Percentiles rank a stretch among this genome's conserved stretches.
Evolutionary conservation across 2,113 vertebrate genomes (phyloP).

Genomic region (Myodes glareolus): DNA sequence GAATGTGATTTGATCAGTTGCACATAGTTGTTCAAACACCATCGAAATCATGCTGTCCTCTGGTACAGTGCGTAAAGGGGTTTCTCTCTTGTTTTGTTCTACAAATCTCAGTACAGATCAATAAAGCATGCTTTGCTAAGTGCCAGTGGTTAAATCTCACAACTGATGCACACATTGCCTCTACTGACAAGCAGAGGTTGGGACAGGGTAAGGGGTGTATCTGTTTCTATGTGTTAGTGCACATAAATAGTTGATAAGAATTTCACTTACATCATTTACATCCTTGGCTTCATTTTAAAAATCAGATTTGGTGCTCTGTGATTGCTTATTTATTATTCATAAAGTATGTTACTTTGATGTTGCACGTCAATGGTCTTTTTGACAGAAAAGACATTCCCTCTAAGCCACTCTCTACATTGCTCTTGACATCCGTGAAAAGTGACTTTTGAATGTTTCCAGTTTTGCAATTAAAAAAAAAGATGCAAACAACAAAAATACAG

Average conservation of each 20-base stretch:
- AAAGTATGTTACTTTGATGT: conserved; percentile 43
- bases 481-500: neutral
- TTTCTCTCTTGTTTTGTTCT: conserved; percentile 79
- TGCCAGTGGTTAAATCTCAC: conserved; percentile 67
- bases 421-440: neutral
- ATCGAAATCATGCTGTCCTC: conserved; percentile 62
- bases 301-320: neutral
- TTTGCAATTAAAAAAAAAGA: neutral
- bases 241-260: conserved; percentile 71
- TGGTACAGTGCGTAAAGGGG: conserved; percentile 67
- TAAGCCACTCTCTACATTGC: neutral
- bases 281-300: conserved; percentile 67
- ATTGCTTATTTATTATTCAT: conserved; percentile 60
- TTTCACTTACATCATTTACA: conserved; percentile 49
- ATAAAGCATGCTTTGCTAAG: conserved; percentile 76
- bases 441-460: neutral
- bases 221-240: conserved; percentile 45
- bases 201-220: neutral
- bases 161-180: conserved; percentile 64
- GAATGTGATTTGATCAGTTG: conserved; percentile 66
- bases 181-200: conserved; percentile 40
- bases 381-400: conserved; percentile 1
- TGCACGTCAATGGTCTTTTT: conserved; percentile 29
- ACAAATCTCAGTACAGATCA: conserved; percentile 82
- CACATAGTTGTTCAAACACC: conserved; percentile 58